phyloP scores from a whole-genome alignment of 2,113 vertebrate genomes.

The Malurus alboscapulatus region DNA sequence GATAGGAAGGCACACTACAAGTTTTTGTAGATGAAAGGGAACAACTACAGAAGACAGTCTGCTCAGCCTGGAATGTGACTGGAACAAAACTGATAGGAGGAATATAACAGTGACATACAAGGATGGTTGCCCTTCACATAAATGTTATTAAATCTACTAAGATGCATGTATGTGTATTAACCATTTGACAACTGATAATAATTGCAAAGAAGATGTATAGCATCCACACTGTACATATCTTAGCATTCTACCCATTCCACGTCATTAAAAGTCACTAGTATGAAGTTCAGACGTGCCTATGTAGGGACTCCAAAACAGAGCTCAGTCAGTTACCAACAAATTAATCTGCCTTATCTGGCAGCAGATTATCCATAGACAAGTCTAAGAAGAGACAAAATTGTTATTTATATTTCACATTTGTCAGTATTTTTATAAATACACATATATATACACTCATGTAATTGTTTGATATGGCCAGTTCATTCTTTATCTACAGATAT shows the following conservation, averaged over 20 bases:
- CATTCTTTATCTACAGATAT: neutral
- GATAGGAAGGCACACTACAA: neutral
- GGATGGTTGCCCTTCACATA: neutral
- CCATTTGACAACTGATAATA: neutral
- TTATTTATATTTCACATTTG: neutral
- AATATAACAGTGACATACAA: neutral
- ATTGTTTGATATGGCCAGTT: neutral
- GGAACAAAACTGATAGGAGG: neutral
- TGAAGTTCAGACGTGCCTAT: neutral
- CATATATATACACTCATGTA: rapidly evolving
- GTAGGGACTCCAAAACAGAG: neutral
- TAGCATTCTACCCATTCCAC: neutral
- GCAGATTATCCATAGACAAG: neutral
- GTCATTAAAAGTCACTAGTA: neutral
- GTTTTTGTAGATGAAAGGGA: neutral
- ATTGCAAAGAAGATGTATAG: neutral
- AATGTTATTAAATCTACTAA: neutral
- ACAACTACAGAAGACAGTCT: neutral
- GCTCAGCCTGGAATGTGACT: neutral
- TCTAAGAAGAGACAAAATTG: neutral
- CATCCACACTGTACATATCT: neutral
- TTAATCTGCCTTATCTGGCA: neutral
- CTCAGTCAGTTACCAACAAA: neutral
- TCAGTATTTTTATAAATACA: neutral
- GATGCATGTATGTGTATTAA: neutral